Evolutionary conservation across 2,113 vertebrate species (phyloP).

Genomic region (Petrocephalus microphthalmus): DNA sequence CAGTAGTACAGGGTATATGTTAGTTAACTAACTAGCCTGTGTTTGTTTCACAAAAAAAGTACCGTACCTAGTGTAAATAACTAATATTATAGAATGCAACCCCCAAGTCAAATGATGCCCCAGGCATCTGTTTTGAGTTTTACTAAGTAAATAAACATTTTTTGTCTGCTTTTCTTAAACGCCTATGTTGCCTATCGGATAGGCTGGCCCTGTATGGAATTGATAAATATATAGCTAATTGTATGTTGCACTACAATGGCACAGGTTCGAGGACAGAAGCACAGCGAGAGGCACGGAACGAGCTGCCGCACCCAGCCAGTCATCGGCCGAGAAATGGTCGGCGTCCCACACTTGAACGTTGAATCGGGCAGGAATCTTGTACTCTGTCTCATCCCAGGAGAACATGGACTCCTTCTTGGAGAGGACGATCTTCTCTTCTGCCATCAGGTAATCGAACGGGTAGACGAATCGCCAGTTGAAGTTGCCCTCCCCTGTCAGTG

Average conservation of each 20-base stretch:
- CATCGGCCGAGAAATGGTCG: conserved; percentile 93
- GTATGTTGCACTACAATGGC: not conserved
- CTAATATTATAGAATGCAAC: not conserved
- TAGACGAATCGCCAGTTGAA: conserved; percentile 98
- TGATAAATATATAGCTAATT: not conserved
- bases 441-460: conserved; percentile 93
- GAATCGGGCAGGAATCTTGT: conserved; percentile 93
- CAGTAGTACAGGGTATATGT: not conserved
- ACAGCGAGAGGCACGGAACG: not conserved
- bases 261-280: not conserved
- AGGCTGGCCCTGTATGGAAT: not conserved
- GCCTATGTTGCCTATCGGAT: not conserved
- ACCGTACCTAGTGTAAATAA: not conserved
- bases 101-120: not conserved
- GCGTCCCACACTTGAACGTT: conserved; percentile 97
- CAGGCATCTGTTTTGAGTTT: too few relatives aligned
- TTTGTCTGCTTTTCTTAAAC: too few relatives aligned
- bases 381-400: conserved; percentile 98
- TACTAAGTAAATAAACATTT: too few relatives aligned
- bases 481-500: conserved; percentile 92
- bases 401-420: conserved; percentile 99
- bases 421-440: conserved; percentile 94
- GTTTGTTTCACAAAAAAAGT: not conserved
- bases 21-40: not conserved
- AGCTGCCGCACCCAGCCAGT: conserved; percentile 77